Evolutionary conservation across 2,888 invertebrate species (phyloP), one percentile per base, ranked within the genome.

Genomic region (Teleiodes luculella): DNA sequence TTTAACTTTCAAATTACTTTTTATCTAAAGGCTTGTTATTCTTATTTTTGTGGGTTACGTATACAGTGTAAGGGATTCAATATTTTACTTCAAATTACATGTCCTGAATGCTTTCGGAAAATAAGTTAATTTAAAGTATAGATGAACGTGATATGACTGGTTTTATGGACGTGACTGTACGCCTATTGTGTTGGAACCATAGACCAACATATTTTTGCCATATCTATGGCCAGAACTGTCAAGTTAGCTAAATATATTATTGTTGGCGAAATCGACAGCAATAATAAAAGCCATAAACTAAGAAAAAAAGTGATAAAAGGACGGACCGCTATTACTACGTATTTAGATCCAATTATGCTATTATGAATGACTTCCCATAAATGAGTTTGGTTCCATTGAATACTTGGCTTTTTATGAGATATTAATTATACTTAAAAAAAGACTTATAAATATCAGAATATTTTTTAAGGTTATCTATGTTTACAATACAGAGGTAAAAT

Each of bases 251-350:
- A 36, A 14, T 13, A 4, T 14, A 36, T 2, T 13, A 24, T 24
- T 36, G 0, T 14, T 36, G 36, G 6, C 36, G 7, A 14, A 3
- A 36, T 36, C 14, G 36, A 36, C 7, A 36, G 3, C 14, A 36
- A 39, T 18, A 16, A 18, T 39, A 10, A 18, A 39, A 16, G 8
- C 10, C 16, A 16, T 4, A 18, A 30, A 13, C 35, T 35, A 35
- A 28, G 13, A 16, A 33, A 47, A n/a, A 48, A 33, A 33, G 14
- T 13, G 20, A 14, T 10, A 39, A 46, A 51, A 39, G 51, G 51
- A 51, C 51, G 51, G 51, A 51, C 39, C 37, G 39, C 39, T 51
- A 51, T 39, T 39, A 24, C 51, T 51, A 51, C 49, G 37, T 49
- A 36, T 49, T 20, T 18, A 35, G 16, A 30, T 13, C 46, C 11